Base-by-base conservation (phyloP, 2,888 invertebrate genomes). In the Osedax frankpressi region DNA sequence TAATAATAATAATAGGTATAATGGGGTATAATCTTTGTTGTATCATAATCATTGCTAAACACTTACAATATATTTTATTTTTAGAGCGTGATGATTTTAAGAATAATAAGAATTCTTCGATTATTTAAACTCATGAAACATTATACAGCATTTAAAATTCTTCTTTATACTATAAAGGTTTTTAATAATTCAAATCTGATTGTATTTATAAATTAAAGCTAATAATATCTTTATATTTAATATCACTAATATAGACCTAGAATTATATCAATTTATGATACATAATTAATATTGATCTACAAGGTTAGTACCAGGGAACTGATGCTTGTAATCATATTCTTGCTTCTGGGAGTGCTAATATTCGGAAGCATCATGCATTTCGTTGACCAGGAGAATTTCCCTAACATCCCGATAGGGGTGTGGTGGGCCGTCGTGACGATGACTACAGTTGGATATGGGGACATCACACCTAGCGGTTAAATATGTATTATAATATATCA, bases 111-210 rank as follows among this genome's bases (percentile, higher is more conserved):
- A 0, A 80, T 84, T 30, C 75, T 84, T 28, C 74, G 83, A 67
- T 82, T 84, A 68, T 84, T 84, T 75, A 83, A 83, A 76, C 79
- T 84, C n/a, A 83, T 84, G 83, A 84, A 84, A 74, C 83, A 84
- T 74, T 84, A 84, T 78, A 81, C 80, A 68, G 83, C 83, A 3
- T 84, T 84, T 77, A 83, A 83, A 71, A 82, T 82, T 67, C 77
- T 82, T 19, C 81, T 81, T 3, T 82, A 82, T 74, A 82, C 82
- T 0, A 81, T 82, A 24, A 82, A 82, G 75, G 83, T 82, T 11
- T 11, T 6, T 44, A 6, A 44, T n/a, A n/a, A n/a, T n/a, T n/a
- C n/a, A n/a, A n/a, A n/a, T n/a, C n/a, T n/a, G n/a, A n/a, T n/a
- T n/a, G n/a, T n/a, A n/a, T n/a, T n/a, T n/a, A n/a, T n/a, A n/a